Percentiles rank a stretch among this genome's conserved stretches.
phyloP scores from a whole-genome alignment of 2,888 invertebrate genomes.

The Amblyteles armatorius region DNA sequence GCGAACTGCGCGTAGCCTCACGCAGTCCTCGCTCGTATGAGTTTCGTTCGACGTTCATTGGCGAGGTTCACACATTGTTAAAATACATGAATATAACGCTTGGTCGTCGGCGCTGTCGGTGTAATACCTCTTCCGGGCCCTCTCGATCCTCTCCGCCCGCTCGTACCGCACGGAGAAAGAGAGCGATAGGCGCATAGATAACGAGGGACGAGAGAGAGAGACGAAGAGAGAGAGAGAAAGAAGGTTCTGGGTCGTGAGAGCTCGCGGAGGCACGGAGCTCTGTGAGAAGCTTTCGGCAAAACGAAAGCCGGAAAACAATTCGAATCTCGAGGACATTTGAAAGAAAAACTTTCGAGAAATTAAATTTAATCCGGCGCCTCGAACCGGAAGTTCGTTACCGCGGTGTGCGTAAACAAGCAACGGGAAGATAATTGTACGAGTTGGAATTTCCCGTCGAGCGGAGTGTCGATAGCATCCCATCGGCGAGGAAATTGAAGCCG shows the following conservation, averaged over 20 bases:
- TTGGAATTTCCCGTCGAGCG: not conserved
- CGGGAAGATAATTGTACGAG: not conserved
- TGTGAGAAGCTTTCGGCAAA: constrained; percentile 34
- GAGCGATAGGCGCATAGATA: constrained; percentile 33
- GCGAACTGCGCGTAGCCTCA: constrained; percentile 2
- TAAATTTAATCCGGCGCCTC: not conserved
- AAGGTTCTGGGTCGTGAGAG: constrained; percentile 61
- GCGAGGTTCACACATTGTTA: constrained; percentile 43
- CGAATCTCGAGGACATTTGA: not conserved
- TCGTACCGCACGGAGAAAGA: constrained; percentile 40
- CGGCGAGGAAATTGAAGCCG: not conserved
- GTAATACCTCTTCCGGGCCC: constrained; percentile 62
- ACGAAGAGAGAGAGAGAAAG: constrained; percentile 20
- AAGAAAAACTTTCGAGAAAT: not conserved
- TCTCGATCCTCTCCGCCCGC: constrained; percentile 38
- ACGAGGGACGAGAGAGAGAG: not conserved
- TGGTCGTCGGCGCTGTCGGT: constrained; percentile 45
- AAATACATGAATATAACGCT: constrained; percentile 5
- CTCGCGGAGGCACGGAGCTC: constrained; percentile 43
- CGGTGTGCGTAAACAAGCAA: not conserved
- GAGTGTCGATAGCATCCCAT: not conserved
- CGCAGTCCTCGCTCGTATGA: constrained; percentile 30
- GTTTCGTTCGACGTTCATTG: constrained; percentile 56
- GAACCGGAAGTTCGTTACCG: not conserved
- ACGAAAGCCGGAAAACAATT: not conserved